phyloP scores from a whole-genome alignment of 2,888 invertebrate genomes.

The Lepidochrysops patricia region DNA sequence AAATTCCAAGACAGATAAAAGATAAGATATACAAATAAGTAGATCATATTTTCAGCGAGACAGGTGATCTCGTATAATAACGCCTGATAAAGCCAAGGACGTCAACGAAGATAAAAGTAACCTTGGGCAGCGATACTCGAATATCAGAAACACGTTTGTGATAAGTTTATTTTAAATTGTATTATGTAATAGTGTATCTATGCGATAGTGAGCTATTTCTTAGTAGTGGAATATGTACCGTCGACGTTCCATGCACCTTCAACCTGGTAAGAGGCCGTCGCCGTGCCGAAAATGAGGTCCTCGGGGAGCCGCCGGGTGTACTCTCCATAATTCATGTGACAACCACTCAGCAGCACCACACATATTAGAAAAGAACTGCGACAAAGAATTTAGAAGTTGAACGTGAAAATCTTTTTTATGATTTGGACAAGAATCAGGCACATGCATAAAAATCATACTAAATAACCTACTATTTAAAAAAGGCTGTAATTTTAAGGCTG shows the following conservation, averaged over 20 bases:
- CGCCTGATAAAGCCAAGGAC: not conserved
- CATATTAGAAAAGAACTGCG: not conserved
- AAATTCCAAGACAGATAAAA: not conserved
- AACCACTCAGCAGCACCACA: not conserved
- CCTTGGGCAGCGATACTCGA: not conserved
- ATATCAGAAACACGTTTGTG: not conserved
- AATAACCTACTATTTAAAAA: too few relatives aligned
- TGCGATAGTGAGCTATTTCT: not conserved
- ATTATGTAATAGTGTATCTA: too few relatives aligned
- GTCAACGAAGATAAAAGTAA: not conserved
- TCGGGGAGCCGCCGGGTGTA: constrained; percentile 28
- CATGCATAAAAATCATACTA: too few relatives aligned
- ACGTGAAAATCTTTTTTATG: too few relatives aligned
- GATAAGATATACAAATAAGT: too few relatives aligned
- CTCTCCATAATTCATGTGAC: constrained; percentile 1
- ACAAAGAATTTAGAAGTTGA: too few relatives aligned
- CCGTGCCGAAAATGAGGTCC: constrained; percentile 31
- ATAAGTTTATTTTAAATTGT: not conserved
- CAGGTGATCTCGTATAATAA: not conserved
- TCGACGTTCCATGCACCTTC: constrained; percentile 40
- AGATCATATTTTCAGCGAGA: too few relatives aligned
- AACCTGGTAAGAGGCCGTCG: constrained; percentile 36
- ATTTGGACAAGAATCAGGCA: too few relatives aligned
- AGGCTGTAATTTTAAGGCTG: too few relatives aligned
- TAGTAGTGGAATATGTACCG: constrained; percentile 24